Base-by-base conservation (phyloP, 2,113 vertebrate genomes). In the Callocephalon fimbriatum region DNA sequence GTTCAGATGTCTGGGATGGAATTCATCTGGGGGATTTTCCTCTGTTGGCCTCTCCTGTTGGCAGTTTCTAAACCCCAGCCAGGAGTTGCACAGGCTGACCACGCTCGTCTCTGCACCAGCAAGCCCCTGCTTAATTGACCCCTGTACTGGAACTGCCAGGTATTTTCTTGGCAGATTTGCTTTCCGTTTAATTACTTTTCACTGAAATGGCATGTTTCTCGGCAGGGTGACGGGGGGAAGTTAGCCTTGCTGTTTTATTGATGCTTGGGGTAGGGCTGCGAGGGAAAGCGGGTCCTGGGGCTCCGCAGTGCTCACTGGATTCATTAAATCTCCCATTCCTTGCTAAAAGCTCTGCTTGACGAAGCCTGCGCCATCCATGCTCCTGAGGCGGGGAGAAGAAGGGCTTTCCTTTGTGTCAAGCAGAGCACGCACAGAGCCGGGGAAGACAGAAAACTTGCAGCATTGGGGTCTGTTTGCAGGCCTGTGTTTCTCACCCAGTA, bases 171-270 rank as follows among this genome's bases (percentile, higher is more conserved):
- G 86, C 85, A 78, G 79, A 73, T 94, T 85, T 84, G 84, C 88
- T 97, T 97, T 96, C 80, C 22, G 11, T 96, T 97, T 96, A 97
- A 97, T 97, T 97, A 95, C 96, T 97, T 97, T 93, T 94, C 81
- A 86, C 59, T 62, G 88, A 95, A 97, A 93, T 74, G 47, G 74
- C 90, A 50, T 88, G 77, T 93, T 96, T 95, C 93, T 90, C 72
- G 9, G 56, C 2, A 3, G 68, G 82, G 65, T 25, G 44, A 22
- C 40, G 80, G 72, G 53, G 56, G 72, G 75, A 94, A 78, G 53
- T 78, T 75, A 78, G 62, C 48, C 91, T 59, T 59, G 94, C 93
- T 95, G 86, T 92, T 96, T 88, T 95, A 95, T 79, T 80, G 93
- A 87, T 65, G 81, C 87, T 93, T 27, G 15, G 88, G 92, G 90